Base-by-base conservation (phyloP, 2,113 vertebrate genomes). In the Sinocyclocheilus anophthalmus region DNA sequence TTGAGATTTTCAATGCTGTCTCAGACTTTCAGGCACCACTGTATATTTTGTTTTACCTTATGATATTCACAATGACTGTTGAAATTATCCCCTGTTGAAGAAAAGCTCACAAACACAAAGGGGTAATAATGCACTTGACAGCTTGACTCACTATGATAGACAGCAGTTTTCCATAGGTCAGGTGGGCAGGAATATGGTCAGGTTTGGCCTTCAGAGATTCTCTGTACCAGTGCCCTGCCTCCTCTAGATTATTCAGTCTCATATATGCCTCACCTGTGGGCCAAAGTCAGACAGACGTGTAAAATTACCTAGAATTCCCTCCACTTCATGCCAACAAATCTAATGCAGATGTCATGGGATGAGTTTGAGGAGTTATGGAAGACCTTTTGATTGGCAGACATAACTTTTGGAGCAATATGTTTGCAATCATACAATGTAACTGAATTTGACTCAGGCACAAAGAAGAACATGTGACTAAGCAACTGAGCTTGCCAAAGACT, bases 111-210 rank as follows among this genome's bases (percentile, higher is more conserved):
- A n/a, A 73, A 45, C 10, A 45, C 70, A 45, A 42, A 22, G 37
- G 9, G 70, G 9, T 12, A 75, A 75, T 45, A 45, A 50, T 48
- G 57, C 14, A 33, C 55, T 57, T 9, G 2, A 73, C 30, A 18
- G 14, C 4, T 24, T 90, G 37, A 87, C 97, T 96, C 89, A 99
- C 98, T 63, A 93, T 97, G 57, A 97, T 90, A 85, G 98, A 96
- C 59, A 99, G 94, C 2, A 99, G 95, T 77, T 99, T 99, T 76
- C 96, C 98, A 0, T 98, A 99, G 5, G 98, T 99, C 83, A 99
- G 97, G 89, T 99, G 98, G n/a, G 98, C 98, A n/a, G 98, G 98
- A 77, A 99, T 97, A 84, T 99, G 98, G 90, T 99, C 97, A 0
- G 95, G 97, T 91, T 99, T 99, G 90, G 96, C 95, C 88, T 94